Base-by-base conservation (phyloP, 2,888 invertebrate species). In the Pandemis corylana region DNA sequence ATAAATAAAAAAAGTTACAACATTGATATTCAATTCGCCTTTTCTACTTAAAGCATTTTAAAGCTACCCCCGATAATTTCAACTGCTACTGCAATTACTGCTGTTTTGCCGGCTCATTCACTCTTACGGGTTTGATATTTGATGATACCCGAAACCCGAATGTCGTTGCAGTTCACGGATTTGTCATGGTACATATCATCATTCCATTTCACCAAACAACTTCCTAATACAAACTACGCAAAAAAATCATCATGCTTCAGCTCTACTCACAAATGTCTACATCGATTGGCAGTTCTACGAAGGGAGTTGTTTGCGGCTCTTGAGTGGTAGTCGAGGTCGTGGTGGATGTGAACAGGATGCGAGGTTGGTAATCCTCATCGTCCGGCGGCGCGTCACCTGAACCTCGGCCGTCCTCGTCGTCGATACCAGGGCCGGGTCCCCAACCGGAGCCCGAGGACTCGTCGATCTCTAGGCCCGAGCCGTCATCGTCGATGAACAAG, bases 401-500 rank as follows among this genome's bases (percentile, higher is more conserved):
- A 81, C 93, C 93, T 79, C 91, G 89, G 78, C 85, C 89, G 92
- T 93, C 97, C 87, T 97, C 97, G 95, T 97, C 97, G 95, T 97
- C 97, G 78, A 97, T 96, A 80, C 97, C 93, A 73, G 93, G 92
- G 76, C 97, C 94, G 76, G 93, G 90, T 79, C 94, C 97, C 94
- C 96, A 96, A 79, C 98, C 98, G 89, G 97, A 97, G 84, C 98
- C 98, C 86, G 97, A 97, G 86, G 97, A 97, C 94, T 97, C 97
- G 92, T 97, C 97, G 90, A 96, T 89, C 87, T 95, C 96, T 94
- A 97, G 95, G 87, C 97, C 97, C 84, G 96, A 95, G 84, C 95
- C 96, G 85, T 97, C 97, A 91, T 97, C 97, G 93, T 97, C 97
- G 87, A 97, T 95, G 92, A 96, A 97, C 83, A 96, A 95, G 87